Conservation (phyloP, 2,797 vertebrate genomes). For the Spinus pinus region DNA sequence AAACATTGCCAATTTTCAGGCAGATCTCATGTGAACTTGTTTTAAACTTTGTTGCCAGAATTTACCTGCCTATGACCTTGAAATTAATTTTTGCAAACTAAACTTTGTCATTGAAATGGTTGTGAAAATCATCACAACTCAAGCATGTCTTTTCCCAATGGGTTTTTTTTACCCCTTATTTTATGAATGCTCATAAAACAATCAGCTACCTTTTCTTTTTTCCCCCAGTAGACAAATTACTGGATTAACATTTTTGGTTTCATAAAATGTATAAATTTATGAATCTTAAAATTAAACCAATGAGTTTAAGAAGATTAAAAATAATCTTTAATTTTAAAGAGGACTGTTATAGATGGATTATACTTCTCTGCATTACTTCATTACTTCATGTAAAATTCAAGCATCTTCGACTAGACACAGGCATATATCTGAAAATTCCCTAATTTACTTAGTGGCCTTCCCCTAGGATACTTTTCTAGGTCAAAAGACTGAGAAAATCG, state of each 20-base stretch:
- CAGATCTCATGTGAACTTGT: background rate
- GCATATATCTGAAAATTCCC: background rate
- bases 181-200: background rate
- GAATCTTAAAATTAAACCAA: background rate
- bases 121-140: background rate
- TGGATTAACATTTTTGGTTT: background rate
- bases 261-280: background rate
- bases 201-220: background rate
- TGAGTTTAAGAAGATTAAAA: background rate
- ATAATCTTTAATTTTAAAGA: background rate
- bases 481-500: background rate
- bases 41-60: background rate
- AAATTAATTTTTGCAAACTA: background rate
- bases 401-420: background rate
- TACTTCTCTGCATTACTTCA: background rate
- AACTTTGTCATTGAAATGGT: background rate
- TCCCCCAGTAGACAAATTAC: background rate
- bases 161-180: accelerated
- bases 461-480: background rate
- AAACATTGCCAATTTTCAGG: background rate
- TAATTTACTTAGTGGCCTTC: background rate
- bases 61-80: background rate
- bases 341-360: background rate
- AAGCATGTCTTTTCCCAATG: background rate
- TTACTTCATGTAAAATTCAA: background rate